Evolutionary conservation across 2,113 vertebrate species (phyloP).

Genomic region (Ancistrus triradiatus): DNA sequence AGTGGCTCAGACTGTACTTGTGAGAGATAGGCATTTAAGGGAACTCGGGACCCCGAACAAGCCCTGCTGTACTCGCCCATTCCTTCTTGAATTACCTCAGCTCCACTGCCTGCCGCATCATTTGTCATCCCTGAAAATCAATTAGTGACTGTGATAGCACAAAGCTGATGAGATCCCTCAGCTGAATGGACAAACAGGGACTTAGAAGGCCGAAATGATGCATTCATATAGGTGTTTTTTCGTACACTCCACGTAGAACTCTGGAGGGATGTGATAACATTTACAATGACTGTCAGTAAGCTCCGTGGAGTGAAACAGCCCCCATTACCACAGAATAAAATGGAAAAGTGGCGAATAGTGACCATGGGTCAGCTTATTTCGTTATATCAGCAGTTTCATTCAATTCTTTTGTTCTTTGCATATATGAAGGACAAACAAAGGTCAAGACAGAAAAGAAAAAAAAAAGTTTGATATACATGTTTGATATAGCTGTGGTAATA

Average conservation of each 20-base stretch:
- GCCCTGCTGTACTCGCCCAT: slow-evolving; percentile 62
- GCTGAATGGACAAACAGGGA: slow-evolving; percentile 47
- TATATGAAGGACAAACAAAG: no score
- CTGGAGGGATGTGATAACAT: slow-evolving; percentile 1
- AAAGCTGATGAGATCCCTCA: slow-evolving; percentile 55
- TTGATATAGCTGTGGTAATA: no score
- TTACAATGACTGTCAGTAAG: slow-evolving; percentile 15
- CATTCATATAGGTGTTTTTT: slow-evolving; percentile 13
- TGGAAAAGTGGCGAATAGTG: background rate
- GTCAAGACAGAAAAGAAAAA: no score
- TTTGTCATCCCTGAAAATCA: slow-evolving; percentile 73
- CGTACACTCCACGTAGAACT: slow-evolving; percentile 6
- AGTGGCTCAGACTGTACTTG: slow-evolving; percentile 67
- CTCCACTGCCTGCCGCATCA: slow-evolving; percentile 55
- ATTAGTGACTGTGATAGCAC: slow-evolving; percentile 65
- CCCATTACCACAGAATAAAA: slow-evolving; percentile 15
- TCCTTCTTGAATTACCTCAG: slow-evolving; percentile 65
- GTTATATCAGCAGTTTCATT: no score
- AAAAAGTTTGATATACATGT: no score
- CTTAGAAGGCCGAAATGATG: slow-evolving; percentile 39
- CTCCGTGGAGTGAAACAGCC: background rate
- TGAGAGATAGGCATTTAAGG: slow-evolving; percentile 69
- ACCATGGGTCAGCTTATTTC: slow-evolving; percentile 8
- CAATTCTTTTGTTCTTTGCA: no score
- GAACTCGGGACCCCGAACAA: slow-evolving; percentile 66